phyloP scores from a whole-genome alignment of 2,113 vertebrate genomes.

The Xiphorhynchus elegans region DNA sequence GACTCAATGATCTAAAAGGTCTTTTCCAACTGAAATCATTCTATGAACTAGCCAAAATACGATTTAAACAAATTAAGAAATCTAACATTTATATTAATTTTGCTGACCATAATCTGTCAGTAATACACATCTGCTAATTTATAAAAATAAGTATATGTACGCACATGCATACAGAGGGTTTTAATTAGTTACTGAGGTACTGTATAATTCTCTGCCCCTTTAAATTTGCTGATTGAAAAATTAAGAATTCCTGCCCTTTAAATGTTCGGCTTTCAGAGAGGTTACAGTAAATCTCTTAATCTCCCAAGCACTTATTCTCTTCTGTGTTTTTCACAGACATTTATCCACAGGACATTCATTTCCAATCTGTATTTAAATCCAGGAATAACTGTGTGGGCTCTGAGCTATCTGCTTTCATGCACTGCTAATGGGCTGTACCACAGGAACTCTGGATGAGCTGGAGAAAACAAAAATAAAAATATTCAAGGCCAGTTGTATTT shows the following conservation, averaged over 20 bases:
- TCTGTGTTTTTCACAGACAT: slow-evolving; percentile 33
- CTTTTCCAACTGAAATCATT: neutral
- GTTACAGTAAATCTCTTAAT: slow-evolving; percentile 68
- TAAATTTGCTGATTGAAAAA: slow-evolving; percentile 52
- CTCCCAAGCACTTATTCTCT: slow-evolving; percentile 45
- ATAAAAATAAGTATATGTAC: neutral
- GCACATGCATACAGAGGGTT: neutral
- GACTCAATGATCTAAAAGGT: neutral
- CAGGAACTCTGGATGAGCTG: neutral
- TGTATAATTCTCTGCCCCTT: neutral
- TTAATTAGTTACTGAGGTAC: slow-evolving; percentile 6
- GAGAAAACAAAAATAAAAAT: neutral
- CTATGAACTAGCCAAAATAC: neutral
- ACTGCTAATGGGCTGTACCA: neutral
- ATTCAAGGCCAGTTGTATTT: neutral
- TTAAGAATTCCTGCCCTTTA: slow-evolving; percentile 41
- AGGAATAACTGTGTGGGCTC: slow-evolving; percentile 30
- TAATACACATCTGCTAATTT: neutral
- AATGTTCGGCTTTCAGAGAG: slow-evolving; percentile 37
- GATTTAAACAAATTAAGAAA: neutral
- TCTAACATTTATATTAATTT: neutral
- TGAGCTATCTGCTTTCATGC: slow-evolving; percentile 35
- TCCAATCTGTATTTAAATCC: slow-evolving; percentile 59
- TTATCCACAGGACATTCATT: slow-evolving; percentile 39
- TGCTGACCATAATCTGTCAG: neutral